A percentile compares a stretch with the other conserved stretches of the same genome.
Conservation (phyloP, 2,113 vertebrate genomes). For the Zosterops pallidus region DNA sequence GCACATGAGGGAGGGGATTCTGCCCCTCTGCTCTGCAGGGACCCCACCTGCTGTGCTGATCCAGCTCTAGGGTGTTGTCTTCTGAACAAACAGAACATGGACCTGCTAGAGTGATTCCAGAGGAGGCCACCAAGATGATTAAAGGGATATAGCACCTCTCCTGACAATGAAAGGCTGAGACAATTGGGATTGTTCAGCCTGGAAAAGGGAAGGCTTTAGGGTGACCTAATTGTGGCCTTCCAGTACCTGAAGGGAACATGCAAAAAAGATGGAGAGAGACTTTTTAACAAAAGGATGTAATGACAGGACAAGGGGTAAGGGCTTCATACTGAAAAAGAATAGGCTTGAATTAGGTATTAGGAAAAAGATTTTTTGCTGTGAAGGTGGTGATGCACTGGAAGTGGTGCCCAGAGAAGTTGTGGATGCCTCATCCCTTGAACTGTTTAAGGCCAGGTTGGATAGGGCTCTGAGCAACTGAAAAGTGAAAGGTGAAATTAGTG, state of each 20-base stretch:
- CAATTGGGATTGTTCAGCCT: not conserved
- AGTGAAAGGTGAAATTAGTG: no score
- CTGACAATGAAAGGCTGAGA: not conserved
- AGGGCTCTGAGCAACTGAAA: not conserved
- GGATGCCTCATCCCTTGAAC: not conserved
- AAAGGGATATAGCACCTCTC: not conserved
- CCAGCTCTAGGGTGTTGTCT: not conserved
- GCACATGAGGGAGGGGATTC: not conserved
- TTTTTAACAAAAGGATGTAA: not conserved
- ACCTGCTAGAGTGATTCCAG: not conserved
- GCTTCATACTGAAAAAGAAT: not conserved
- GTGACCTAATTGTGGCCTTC: not conserved
- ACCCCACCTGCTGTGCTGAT: not conserved
- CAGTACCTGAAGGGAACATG: not conserved
- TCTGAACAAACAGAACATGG: not conserved
- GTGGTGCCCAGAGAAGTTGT: rapidly evolving
- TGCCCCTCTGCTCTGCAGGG: not conserved
- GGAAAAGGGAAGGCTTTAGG: not conserved
- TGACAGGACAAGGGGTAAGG: not conserved
- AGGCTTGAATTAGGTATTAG: not conserved
- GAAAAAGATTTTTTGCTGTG: not conserved
- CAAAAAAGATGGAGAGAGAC: not conserved
- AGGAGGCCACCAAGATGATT: not conserved
- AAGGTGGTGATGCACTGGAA: not conserved
- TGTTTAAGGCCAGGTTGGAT: not conserved